phyloP scores from a whole-genome alignment of 2,888 invertebrate species.

The Auanema freiburgensis region DNA sequence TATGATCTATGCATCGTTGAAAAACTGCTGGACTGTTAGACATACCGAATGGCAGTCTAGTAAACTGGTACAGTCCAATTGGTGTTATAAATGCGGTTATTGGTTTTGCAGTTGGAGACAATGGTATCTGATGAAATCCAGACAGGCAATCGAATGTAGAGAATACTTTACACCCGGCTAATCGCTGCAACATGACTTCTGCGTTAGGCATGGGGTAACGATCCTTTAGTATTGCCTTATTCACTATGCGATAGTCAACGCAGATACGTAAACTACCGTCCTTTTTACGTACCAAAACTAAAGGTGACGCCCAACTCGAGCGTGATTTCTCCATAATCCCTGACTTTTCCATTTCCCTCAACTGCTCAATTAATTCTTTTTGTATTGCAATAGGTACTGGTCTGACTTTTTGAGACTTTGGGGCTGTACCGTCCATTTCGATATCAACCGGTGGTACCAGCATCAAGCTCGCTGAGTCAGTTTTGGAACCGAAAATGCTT shows the following conservation, averaged over 20 bases:
- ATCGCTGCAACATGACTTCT: constrained; percentile 17
- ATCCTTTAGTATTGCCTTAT: constrained; percentile 24
- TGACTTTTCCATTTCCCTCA: too few species aligned
- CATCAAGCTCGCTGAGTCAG: too few species aligned
- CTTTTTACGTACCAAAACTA: too few species aligned
- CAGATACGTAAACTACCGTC: constrained; percentile 26
- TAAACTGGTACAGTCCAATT: constrained; percentile 38
- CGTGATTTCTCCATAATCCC: too few species aligned
- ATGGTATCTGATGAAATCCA: constrained; percentile 38
- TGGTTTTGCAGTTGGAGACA: constrained; percentile 21
- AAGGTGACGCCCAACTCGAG: constrained; percentile 4
- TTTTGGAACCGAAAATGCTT: too few species aligned
- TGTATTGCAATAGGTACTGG: too few species aligned
- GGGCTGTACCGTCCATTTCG: too few species aligned
- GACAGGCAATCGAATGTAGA: constrained; percentile 25
- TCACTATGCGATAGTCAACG: constrained; percentile 29
- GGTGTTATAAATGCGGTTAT: too few species aligned
- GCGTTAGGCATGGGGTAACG: constrained; percentile 37
- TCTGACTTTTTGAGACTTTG: too few species aligned
- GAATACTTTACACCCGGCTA: constrained; percentile 20
- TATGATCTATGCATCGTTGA: too few species aligned
- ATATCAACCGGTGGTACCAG: too few species aligned
- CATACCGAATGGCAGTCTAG: constrained; percentile 44
- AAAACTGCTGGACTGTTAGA: constrained; percentile 43
- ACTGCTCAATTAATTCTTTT: too few species aligned